phyloP scores from a whole-genome alignment of 2,888 invertebrate genomes.

The Hanleya hanleyi region DNA sequence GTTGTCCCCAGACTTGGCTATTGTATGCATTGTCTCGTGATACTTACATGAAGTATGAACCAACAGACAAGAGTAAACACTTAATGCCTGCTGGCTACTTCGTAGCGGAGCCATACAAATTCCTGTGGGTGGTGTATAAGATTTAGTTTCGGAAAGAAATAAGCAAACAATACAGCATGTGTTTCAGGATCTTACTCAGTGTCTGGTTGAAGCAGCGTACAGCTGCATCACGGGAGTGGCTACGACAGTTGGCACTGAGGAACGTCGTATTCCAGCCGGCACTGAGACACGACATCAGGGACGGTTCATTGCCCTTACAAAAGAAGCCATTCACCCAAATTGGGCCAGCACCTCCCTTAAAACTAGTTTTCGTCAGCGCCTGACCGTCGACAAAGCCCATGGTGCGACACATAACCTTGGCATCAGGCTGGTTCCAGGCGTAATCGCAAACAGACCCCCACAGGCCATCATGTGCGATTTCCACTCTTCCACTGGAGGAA shows the following conservation, averaged over 20 bases:
- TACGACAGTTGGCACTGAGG: constrained; percentile 46
- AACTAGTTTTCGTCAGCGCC: neutral
- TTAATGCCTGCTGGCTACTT: too few species aligned
- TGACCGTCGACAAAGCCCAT: constrained; percentile 54
- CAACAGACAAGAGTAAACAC: too few species aligned
- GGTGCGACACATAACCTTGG: constrained; percentile 55
- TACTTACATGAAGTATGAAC: too few species aligned
- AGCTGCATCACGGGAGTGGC: constrained; percentile 54
- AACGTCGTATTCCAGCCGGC: constrained; percentile 59
- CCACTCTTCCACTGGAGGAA: constrained; percentile 55
- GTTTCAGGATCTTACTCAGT: constrained; percentile 53
- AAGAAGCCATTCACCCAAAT: constrained; percentile 51
- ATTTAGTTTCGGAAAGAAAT: neutral
- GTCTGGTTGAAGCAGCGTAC: constrained; percentile 53
- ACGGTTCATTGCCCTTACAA: constrained; percentile 55
- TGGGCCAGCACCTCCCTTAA: constrained; percentile 42
- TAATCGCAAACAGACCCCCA: constrained; percentile 62
- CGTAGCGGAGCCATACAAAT: too few species aligned
- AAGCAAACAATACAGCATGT: neutral
- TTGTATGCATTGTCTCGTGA: too few species aligned
- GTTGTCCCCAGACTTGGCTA: too few species aligned
- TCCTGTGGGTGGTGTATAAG: too few species aligned
- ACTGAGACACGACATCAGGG: constrained; percentile 58
- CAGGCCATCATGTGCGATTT: constrained; percentile 57
- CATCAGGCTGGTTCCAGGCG: constrained; percentile 57